These are phyloP conservation scores for Antechinus stuartii DNA, from an alignment of 2,113 vertebrate species.

Conservation along the genomic window DNA sequence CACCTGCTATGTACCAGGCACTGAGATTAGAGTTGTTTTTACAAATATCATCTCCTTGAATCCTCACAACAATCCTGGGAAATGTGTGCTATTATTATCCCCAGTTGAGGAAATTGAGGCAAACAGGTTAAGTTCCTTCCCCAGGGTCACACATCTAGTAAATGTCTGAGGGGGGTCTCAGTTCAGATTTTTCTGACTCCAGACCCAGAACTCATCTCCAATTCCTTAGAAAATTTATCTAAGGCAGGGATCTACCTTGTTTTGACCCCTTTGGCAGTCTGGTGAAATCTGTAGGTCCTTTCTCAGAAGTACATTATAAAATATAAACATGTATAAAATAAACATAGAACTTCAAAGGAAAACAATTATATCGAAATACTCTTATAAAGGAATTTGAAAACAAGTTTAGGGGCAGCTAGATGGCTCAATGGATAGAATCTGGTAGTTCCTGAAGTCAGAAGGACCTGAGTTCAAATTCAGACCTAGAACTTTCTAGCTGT, in stretches of 20 bases:
- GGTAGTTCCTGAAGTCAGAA: background rate
- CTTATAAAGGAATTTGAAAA: background rate
- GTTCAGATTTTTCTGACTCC: background rate
- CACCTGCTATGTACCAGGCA: background rate
- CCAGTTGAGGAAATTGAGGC: too few species aligned
- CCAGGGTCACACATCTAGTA: background rate
- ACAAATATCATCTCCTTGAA: background rate
- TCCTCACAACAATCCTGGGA: background rate
- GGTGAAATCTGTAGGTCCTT: background rate
- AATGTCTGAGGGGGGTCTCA: background rate
- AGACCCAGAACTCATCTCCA: too few species aligned
- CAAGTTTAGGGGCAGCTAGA: background rate
- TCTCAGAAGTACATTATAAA: background rate
- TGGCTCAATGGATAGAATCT: background rate
- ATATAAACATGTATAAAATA: too few species aligned
- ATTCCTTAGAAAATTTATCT: too few species aligned
- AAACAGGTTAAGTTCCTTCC: background rate
- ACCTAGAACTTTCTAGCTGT: background rate
- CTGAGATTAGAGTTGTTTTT: background rate
- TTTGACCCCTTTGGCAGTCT: background rate
- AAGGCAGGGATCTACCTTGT: background rate
- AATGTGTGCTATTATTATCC: background rate
- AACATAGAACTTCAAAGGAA: background rate
- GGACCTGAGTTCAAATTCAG: background rate
- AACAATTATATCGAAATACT: background rate